Percentiles rank a stretch among this genome's conserved stretches.
Conservation (phyloP, 2,113 vertebrate species). For the Tursiops truncatus region DNA sequence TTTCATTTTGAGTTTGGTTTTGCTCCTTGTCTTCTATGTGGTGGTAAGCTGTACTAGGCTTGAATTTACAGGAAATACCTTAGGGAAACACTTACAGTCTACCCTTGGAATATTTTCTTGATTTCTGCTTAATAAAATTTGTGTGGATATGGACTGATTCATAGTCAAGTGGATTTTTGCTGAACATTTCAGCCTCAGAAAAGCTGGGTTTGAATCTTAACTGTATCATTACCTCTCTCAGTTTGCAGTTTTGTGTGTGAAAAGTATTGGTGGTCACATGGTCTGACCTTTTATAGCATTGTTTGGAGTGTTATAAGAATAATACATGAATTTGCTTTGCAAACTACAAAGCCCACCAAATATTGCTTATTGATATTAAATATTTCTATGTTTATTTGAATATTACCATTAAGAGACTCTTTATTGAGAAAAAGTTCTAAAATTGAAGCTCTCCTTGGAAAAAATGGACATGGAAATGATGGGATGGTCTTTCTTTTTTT, state of each 20-base stretch:
- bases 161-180: background rate
- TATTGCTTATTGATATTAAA: background rate
- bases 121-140: constrained; percentile 17
- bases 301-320: background rate
- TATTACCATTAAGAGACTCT: background rate
- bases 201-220: background rate
- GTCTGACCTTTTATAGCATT: background rate
- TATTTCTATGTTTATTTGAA: background rate
- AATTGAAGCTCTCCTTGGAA: background rate
- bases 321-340: background rate
- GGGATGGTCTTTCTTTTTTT: background rate
- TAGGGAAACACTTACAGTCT: background rate
- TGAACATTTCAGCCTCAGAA: background rate
- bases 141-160: background rate
- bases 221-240: background rate
- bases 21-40: constrained; percentile 7
- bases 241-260: background rate
- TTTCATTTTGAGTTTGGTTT: constrained; percentile 51
- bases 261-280: background rate
- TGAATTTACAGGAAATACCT: constrained; percentile 4
- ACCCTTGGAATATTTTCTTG: background rate
- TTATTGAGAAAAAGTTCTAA: background rate
- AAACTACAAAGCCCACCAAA: background rate
- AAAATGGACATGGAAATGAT: background rate
- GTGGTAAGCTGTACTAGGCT: background rate